phyloP scores from a whole-genome alignment of 2,797 vertebrate species.

The Margarornis squamiger region DNA sequence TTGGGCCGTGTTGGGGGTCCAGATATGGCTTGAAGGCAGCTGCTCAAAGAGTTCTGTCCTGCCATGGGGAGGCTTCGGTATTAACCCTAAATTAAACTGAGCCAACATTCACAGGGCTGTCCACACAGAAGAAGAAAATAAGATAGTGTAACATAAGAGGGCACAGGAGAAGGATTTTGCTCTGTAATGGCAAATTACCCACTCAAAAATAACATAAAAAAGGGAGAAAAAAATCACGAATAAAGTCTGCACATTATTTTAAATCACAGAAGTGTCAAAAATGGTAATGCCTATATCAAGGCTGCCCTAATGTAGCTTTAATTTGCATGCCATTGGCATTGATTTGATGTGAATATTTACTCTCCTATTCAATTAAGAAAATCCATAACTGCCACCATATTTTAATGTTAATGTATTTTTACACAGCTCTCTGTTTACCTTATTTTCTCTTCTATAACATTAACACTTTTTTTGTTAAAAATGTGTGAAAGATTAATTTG shows the following conservation, averaged over 20 bases:
- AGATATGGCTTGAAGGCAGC: background rate
- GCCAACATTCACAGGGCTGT: background rate
- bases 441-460: conserved; percentile 83
- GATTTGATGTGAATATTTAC: conserved; percentile 79
- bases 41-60: background rate
- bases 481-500: conserved; percentile 87
- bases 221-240: conserved; percentile 73
- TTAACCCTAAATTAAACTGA: background rate
- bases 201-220: conserved; percentile 76
- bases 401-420: conserved; percentile 84
- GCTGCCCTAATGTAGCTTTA: conserved; percentile 75
- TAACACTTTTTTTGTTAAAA: conserved; percentile 83
- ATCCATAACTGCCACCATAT: conserved; percentile 82
- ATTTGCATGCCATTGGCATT: conserved; percentile 77
- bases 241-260: conserved; percentile 78
- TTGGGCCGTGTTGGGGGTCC: background rate
- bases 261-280: conserved; percentile 76
- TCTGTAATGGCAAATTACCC: conserved; percentile 75
- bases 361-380: conserved; percentile 81
- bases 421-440: conserved; percentile 83
- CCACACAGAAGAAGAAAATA: background rate
- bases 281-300: conserved; percentile 73
- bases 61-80: background rate
- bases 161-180: conserved; percentile 49
- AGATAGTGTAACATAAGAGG: background rate